Evolutionary conservation across 2,113 vertebrate genomes (phyloP), one percentile per base, ranked within the genome.

Genomic region (Forbesichthys papilliferus): DNA sequence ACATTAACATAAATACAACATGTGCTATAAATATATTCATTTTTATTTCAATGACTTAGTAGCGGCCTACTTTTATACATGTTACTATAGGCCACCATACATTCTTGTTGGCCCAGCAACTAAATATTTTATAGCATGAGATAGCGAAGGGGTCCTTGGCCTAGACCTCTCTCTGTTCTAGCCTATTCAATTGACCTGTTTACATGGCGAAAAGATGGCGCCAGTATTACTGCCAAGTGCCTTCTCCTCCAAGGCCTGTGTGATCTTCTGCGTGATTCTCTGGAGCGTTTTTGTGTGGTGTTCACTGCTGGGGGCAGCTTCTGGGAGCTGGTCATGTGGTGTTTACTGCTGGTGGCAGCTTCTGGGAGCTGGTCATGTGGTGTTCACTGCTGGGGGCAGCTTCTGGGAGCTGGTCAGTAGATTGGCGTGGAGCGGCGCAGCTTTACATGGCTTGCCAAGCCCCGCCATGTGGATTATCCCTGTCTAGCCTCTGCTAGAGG

Each of bases 271-370:
- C n/a, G n/a, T n/a, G n/a, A 1, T 0, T 16, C 14, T 14, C 52
- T 54, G 6, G 6, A 27, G 36, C 36, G 36, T 42, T 42, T 42
- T 5, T 27, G 5, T 58, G 9, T 58, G 18, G 9, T 58, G 18
- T 12, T 62, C 11, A 18, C 36, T 53, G 47, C 66, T 69, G 61
- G 53, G 42, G 74, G 46, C 61, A 34, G 61, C 58, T 48, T 46
- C 48, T 2, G 10, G 57, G 64, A 73, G 55, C 60, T 68, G 46
- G 66, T 79, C 20, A 56, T n/a, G n/a, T n/a, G n/a, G n/a, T n/a
- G n/a, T n/a, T n/a, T n/a, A 18, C 36, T 53, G 47, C 66, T 69
- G 61, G 53, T 47, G 74, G 46, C 61, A 34, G 61, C 58, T 48
- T 46, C 48, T 2, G 10, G 57, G 64, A 73, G 55, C 60, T 68